These are phyloP conservation scores for Pocillopora meandrina DNA, from an alignment of 92 coral and sea anemone species.

Conservation along the genomic window DNA sequence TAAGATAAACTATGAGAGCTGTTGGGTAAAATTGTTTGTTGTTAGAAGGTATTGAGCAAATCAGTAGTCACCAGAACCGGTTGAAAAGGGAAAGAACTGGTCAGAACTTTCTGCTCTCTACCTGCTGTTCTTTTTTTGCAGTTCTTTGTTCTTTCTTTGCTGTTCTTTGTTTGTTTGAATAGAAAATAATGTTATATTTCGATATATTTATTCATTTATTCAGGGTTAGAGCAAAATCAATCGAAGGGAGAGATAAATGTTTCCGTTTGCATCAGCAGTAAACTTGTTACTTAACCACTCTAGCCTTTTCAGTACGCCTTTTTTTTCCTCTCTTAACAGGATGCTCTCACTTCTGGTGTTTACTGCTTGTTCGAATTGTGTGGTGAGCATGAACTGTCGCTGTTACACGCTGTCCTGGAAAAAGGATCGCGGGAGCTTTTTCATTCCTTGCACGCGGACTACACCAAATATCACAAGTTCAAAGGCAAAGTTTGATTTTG, in stretches of 20 bases:
- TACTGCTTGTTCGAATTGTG: slow-evolving; percentile 84
- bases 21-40: background rate
- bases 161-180: too few relatives aligned
- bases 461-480: slow-evolving; percentile 89
- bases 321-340: slow-evolving; percentile 39
- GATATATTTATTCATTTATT: too few relatives aligned
- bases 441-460: slow-evolving; percentile 71
- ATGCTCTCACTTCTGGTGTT: slow-evolving; percentile 76
- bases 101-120: too few relatives aligned
- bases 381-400: slow-evolving; percentile 80
- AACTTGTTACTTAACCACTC: background rate
- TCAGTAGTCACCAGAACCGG: too few relatives aligned
- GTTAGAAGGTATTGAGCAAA: too few relatives aligned
- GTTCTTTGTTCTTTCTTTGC: too few relatives aligned
- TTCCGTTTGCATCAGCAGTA: too few relatives aligned
- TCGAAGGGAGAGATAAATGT: too few relatives aligned
- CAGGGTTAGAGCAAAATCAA: too few relatives aligned
- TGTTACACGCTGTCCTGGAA: slow-evolving; percentile 82
- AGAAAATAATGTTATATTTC: too few relatives aligned
- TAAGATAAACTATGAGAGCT: background rate
- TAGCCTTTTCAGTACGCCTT: background rate
- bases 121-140: too few relatives aligned
- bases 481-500: slow-evolving; percentile 82
- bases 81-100: too few relatives aligned
- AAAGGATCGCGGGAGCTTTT: slow-evolving; percentile 85